Conservation (phyloP, 2,797 vertebrate species). For the Pygocentrus nattereri region DNA sequence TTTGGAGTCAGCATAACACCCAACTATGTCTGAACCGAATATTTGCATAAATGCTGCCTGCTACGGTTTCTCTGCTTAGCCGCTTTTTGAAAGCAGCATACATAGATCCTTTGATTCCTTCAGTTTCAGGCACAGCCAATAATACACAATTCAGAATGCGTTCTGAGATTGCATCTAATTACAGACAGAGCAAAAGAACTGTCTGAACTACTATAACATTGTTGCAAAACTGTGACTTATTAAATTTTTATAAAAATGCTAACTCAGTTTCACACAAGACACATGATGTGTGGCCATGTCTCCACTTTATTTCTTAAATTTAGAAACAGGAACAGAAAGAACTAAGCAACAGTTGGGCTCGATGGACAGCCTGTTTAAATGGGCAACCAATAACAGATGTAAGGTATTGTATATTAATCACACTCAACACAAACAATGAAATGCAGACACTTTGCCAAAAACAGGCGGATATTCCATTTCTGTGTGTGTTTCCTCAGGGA, state of each 20-base stretch:
- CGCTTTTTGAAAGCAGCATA: too few relatives aligned
- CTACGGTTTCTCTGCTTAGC: too few relatives aligned
- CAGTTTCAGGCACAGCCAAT: too few relatives aligned
- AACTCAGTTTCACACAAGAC: background rate
- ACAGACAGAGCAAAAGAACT: background rate
- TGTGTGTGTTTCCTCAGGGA: constrained; percentile 71
- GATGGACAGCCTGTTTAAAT: constrained; percentile 81
- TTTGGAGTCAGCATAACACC: too few relatives aligned
- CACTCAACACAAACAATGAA: background rate
- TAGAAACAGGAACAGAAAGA: constrained; percentile 79
- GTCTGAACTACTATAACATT: background rate
- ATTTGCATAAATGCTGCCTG: too few relatives aligned
- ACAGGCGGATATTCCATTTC: background rate
- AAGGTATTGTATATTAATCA: constrained; percentile 79
- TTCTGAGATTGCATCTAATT: background rate
- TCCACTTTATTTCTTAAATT: constrained; percentile 34
- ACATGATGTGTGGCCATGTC: background rate
- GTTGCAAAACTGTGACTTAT: too few relatives aligned
- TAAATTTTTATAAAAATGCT: background rate
- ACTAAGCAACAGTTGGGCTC: constrained; percentile 83
- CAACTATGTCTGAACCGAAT: too few relatives aligned
- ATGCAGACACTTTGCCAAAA: background rate
- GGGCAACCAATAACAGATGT: constrained; percentile 84
- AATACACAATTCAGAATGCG: background rate
- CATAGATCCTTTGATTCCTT: too few relatives aligned